A percentile compares a stretch with the other conserved stretches of the same genome.
Evolutionary conservation across 2,888 invertebrate species (phyloP).

Genomic region (Helobdella robusta): DNA sequence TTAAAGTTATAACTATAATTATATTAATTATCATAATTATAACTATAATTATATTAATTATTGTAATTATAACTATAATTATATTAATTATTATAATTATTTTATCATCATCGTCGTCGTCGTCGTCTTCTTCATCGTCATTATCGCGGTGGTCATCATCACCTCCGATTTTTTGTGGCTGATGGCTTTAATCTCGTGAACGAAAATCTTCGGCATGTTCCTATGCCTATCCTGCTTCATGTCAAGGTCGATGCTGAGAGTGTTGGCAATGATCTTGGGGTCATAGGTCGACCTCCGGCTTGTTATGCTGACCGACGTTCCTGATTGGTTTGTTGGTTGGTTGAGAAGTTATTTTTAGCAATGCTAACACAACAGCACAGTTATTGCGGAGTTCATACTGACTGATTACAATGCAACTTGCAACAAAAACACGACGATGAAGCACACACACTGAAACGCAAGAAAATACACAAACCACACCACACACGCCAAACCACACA

Average conservation of each 20-base stretch:
- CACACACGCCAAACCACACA: no score
- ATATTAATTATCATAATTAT: not conserved
- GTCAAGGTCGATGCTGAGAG: slow-evolving; percentile 5
- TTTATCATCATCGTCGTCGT: no score
- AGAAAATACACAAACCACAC: no score
- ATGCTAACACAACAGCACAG: no score
- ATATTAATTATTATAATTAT: not conserved
- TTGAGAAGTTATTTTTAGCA: no score
- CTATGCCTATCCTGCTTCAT: not conserved
- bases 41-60: not conserved
- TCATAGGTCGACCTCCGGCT: slow-evolving; percentile 17
- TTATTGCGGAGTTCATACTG: no score
- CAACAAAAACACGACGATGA: no score
- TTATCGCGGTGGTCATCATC: no score
- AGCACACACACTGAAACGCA: no score
- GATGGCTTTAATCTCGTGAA: not conserved
- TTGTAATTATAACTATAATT: not conserved
- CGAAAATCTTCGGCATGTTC: slow-evolving; percentile 12
- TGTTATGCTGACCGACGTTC: not conserved
- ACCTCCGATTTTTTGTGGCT: not conserved
- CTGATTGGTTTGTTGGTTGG: no score
- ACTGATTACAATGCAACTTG: no score
- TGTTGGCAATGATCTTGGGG: slow-evolving; percentile 1
- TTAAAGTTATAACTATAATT: not conserved
- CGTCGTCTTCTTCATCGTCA: no score